Evolutionary conservation across 2,888 invertebrate species (phyloP).

Genomic region (Malthinus flaveolus): DNA sequence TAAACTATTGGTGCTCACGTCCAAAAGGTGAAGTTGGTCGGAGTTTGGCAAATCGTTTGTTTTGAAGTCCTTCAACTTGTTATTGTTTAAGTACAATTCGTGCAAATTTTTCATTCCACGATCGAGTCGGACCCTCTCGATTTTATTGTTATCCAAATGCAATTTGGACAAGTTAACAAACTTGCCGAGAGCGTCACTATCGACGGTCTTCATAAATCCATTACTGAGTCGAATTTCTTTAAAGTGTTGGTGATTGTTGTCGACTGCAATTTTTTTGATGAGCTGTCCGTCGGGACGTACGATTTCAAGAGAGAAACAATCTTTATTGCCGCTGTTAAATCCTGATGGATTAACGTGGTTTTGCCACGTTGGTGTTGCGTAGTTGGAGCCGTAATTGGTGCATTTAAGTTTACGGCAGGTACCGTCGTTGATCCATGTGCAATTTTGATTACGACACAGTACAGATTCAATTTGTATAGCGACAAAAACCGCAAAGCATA

Average conservation of each 20-base stretch:
- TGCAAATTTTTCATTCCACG: slow-evolving; percentile 28
- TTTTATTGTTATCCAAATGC: slow-evolving; percentile 1
- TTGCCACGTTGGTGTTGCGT: neutral
- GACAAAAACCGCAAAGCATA: too few species aligned
- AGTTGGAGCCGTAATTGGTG: neutral
- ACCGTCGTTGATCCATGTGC: neutral
- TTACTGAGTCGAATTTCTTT: neutral
- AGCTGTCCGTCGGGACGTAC: neutral
- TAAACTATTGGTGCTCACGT: slow-evolving; percentile 8
- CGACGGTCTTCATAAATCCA: neutral
- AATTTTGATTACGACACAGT: neutral
- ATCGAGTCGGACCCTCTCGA: neutral
- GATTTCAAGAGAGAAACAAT: neutral
- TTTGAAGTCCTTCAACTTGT: slow-evolving; percentile 39
- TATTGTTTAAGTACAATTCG: slow-evolving; percentile 47
- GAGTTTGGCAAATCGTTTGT: neutral
- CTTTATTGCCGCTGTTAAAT: neutral
- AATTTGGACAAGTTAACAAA: neutral
- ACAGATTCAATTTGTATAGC: too few species aligned
- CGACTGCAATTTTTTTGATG: neutral
- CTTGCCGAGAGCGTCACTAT: neutral
- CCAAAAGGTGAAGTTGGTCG: neutral
- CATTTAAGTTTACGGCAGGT: neutral
- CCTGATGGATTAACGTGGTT: neutral
- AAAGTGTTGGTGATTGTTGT: neutral